Evolutionary conservation across 2,888 invertebrate species (phyloP).

Genomic region (Parnassius smintheus): DNA sequence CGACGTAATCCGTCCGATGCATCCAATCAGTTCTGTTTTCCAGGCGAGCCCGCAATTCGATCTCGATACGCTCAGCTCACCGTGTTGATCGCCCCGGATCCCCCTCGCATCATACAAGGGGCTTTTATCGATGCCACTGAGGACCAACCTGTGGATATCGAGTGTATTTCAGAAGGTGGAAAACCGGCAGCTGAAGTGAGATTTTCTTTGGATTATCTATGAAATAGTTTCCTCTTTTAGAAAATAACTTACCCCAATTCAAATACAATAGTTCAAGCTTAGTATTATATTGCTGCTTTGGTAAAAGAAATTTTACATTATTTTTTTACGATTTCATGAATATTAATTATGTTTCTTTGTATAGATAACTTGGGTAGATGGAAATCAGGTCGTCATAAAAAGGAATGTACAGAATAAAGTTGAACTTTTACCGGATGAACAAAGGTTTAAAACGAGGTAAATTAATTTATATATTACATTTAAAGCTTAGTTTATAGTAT

Average conservation of each 20-base stretch:
- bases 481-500: too few species aligned
- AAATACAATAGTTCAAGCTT: neutral
- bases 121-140: constrained; percentile 92
- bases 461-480: neutral
- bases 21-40: constrained; percentile 25
- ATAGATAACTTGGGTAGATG: constrained; percentile 96
- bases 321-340: neutral
- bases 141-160: constrained; percentile 93
- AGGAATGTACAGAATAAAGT: constrained; percentile 88
- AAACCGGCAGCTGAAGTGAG: constrained; percentile 94
- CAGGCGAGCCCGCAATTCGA: constrained; percentile 89
- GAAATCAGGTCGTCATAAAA: constrained; percentile 89
- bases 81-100: constrained; percentile 93
- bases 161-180: constrained; percentile 94
- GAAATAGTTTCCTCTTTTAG: constrained; percentile 10
- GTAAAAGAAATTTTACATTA: too few species aligned
- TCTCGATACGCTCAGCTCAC: constrained; percentile 92
- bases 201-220: constrained; percentile 12
- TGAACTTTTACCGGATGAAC: constrained; percentile 87
- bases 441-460: constrained; percentile 87
- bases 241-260: neutral
- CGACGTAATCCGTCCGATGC: constrained; percentile 10
- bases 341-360: constrained; percentile 20
- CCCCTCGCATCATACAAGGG: constrained; percentile 92
- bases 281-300: neutral